phyloP scores from a whole-genome alignment of 2,113 vertebrate species.

The Spea multiplicata region DNA sequence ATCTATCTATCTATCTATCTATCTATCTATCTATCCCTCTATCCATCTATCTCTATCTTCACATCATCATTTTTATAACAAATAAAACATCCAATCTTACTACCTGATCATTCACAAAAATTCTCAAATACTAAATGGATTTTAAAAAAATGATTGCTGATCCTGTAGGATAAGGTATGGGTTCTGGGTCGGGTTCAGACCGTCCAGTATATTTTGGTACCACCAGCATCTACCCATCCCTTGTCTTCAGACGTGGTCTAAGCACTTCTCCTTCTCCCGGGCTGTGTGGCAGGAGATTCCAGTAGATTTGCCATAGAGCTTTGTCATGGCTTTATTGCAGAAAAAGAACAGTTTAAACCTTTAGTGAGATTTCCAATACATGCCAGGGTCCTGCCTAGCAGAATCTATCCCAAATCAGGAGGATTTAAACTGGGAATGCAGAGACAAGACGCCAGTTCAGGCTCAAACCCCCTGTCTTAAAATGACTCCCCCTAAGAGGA shows the following conservation, averaged over 20 bases:
- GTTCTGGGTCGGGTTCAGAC: no score
- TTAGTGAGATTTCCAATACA: slow-evolving; percentile 75
- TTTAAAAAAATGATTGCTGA: no score
- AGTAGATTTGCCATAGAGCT: slow-evolving; percentile 70
- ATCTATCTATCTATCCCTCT: not conserved
- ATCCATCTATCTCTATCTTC: not conserved
- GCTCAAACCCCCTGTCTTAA: slow-evolving; percentile 87
- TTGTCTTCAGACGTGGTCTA: no score
- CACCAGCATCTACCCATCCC: no score
- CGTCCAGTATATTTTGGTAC: no score
- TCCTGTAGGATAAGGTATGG: no score
- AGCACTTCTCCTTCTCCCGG: not conserved
- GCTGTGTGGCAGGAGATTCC: not conserved
- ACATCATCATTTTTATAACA: no score
- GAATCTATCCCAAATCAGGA: slow-evolving; percentile 67
- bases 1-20: not conserved
- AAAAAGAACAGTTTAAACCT: slow-evolving; percentile 66
- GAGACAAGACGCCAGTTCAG: slow-evolving; percentile 89
- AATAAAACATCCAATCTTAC: no score
- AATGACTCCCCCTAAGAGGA: slow-evolving; percentile 98
- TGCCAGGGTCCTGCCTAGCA: slow-evolving; percentile 71
- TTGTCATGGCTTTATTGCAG: slow-evolving; percentile 72
- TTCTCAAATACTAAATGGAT: no score
- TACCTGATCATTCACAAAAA: no score
- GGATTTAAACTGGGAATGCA: slow-evolving; percentile 71